Evolutionary conservation across 2,797 vertebrate species (phyloP).

Genomic region (Chelmon rostratus): DNA sequence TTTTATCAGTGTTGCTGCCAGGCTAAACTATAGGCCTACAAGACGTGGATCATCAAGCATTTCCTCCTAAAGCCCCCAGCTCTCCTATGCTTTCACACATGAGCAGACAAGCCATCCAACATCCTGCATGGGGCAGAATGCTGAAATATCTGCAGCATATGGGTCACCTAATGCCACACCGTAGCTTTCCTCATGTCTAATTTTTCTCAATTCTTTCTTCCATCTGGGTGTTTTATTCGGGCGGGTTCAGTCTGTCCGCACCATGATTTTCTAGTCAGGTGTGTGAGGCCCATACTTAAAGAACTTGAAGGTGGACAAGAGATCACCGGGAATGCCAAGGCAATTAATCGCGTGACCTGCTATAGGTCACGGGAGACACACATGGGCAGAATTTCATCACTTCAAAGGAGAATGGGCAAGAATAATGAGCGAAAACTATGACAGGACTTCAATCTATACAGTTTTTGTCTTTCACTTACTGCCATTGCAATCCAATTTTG

Average conservation of each 20-base stretch:
- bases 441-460: background rate
- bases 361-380: slow-evolving; percentile 51
- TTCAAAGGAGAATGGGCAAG: slow-evolving; percentile 48
- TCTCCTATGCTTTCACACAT: slow-evolving; percentile 67
- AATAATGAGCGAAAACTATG: slow-evolving; percentile 5
- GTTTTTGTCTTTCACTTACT: slow-evolving; percentile 6
- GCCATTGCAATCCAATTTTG: slow-evolving; percentile 9
- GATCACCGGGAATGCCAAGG: slow-evolving; percentile 66
- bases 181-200: slow-evolving; percentile 52
- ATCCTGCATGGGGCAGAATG: slow-evolving; percentile 53
- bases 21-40: slow-evolving; percentile 53
- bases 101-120: slow-evolving; percentile 67
- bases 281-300: slow-evolving; percentile 71
- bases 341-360: slow-evolving; percentile 74
- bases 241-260: slow-evolving; percentile 49
- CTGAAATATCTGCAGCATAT: slow-evolving; percentile 54
- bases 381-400: slow-evolving; percentile 62
- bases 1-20: slow-evolving; percentile 38
- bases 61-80: slow-evolving; percentile 55
- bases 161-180: slow-evolving; percentile 66
- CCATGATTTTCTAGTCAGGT: slow-evolving; percentile 50
- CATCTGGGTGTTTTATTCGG: slow-evolving; percentile 45
- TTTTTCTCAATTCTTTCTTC: slow-evolving; percentile 55
- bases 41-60: slow-evolving; percentile 64
- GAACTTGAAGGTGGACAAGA: slow-evolving; percentile 55